phyloP scores from a whole-genome alignment of 2,797 vertebrate species.

The Danionella dracula region DNA sequence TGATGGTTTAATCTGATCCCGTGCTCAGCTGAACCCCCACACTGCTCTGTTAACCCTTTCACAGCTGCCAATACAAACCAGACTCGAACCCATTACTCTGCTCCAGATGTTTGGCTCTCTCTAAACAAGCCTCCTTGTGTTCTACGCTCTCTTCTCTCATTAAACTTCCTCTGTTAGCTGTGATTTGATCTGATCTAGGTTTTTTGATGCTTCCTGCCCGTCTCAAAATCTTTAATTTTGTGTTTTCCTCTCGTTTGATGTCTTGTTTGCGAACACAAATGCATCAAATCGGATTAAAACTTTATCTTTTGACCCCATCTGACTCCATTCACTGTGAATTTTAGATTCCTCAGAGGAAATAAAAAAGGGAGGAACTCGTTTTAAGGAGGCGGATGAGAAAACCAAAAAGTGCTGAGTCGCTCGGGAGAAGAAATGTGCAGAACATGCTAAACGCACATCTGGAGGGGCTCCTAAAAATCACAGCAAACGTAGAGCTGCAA shows the following conservation, averaged over 20 bases:
- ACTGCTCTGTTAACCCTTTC: not conserved
- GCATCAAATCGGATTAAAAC: too few species aligned
- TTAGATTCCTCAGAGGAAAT: slow-evolving; percentile 49
- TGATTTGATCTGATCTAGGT: too few species aligned
- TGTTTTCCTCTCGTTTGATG: too few species aligned
- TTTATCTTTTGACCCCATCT: too few species aligned
- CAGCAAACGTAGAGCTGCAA: too few species aligned
- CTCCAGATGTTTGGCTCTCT: slow-evolving; percentile 35
- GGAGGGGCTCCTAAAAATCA: not conserved
- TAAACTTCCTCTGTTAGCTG: too few species aligned
- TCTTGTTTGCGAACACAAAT: not conserved
- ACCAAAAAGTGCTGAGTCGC: not conserved
- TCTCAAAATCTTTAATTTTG: too few species aligned
- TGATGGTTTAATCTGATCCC: not conserved
- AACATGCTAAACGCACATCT: not conserved
- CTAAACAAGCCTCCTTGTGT: slow-evolving; percentile 7
- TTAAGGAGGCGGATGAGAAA: slow-evolving; percentile 1
- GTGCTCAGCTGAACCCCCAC: not conserved
- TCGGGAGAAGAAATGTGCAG: not conserved
- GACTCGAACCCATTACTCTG: not conserved
- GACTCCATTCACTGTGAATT: slow-evolving; percentile 23
- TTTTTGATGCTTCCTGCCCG: too few species aligned
- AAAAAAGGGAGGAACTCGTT: slow-evolving; percentile 23
- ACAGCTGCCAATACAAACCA: not conserved
- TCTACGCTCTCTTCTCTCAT: too few species aligned